Evolutionary conservation across 2,797 vertebrate species (phyloP), one percentile per base, ranked within the genome.

Genomic region (Anomalospiza imberbis): DNA sequence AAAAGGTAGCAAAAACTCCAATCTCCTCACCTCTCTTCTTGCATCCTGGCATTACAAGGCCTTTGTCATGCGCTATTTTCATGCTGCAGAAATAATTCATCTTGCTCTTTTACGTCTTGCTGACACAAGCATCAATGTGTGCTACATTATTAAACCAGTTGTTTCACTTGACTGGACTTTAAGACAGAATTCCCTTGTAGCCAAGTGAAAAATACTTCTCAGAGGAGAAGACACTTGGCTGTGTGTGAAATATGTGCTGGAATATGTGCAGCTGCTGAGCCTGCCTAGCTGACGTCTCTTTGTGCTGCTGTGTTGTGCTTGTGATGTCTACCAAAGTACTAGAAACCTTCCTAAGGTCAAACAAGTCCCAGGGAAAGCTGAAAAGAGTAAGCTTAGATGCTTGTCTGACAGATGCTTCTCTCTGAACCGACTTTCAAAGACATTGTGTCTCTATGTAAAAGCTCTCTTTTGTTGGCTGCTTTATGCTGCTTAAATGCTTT

Each of bases 141-240:
- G 61, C 45, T 91, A 61, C 60, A 71, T 92, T 92, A 94, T 95
- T 96, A 92, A 95, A 86, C 24, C 53, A 50, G 63, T 66, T 89
- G 61, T 89, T 76, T 88, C 81, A 96, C 67, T 76, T 90, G 87
- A 53, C 48, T 91, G 79, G 76, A 71, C 55, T 67, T 79, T 66
- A 91, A 58, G 72, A 74, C 34, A 80, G 65, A 89, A 93, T 89
- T 92, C 54, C 53, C 63, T 68, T 75, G 62, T 57, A 93, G 38
- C 38, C 45, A 65, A 60, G 38, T 73, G 40, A 91, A 95, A 95
- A 92, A 84, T 78, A 61, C 32, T 81, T 94, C 66, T 90, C 82
- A 57, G 71, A 93, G 58, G 29, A 48, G 40, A 83, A 86, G 63
- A 79, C n/a, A 26, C 16, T 77, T 79, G 53, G 16, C 45, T 91